These are phyloP conservation scores for Zygaena filipendulae DNA, from an alignment of 2,888 invertebrate species.

Conservation along the genomic window DNA sequence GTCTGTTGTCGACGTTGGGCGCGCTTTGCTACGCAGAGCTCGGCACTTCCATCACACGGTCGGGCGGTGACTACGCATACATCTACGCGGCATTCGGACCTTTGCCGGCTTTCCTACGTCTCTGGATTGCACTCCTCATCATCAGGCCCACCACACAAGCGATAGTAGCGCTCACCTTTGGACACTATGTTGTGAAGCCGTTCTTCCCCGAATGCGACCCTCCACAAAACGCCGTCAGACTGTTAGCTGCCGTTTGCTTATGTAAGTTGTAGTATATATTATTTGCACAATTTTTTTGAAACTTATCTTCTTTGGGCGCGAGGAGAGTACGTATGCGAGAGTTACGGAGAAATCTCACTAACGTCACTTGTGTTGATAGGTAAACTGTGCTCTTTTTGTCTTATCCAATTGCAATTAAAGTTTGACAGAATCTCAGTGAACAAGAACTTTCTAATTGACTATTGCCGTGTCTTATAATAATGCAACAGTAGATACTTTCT, in stretches of 20 bases:
- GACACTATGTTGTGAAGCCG: slow-evolving; percentile 89
- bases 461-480: too few relatives aligned
- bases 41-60: slow-evolving; percentile 87
- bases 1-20: slow-evolving; percentile 84
- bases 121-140: slow-evolving; percentile 87
- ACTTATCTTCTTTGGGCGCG: too few relatives aligned
- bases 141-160: slow-evolving; percentile 86
- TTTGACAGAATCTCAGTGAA: too few relatives aligned
- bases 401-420: too few relatives aligned
- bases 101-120: slow-evolving; percentile 82
- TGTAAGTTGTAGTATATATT: slow-evolving; percentile 71
- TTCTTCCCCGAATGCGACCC: slow-evolving; percentile 82
- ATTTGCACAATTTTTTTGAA: slow-evolving; percentile 7
- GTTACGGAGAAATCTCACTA: too few relatives aligned
- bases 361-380: too few relatives aligned
- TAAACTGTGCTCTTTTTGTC: too few relatives aligned
- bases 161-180: slow-evolving; percentile 91
- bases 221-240: slow-evolving; percentile 79
- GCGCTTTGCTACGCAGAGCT: slow-evolving; percentile 92
- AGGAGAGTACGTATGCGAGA: too few relatives aligned
- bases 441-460: too few relatives aligned
- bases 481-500: too few relatives aligned
- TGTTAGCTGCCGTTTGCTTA: slow-evolving; percentile 85
- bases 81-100: slow-evolving; percentile 91
- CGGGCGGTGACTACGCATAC: slow-evolving; percentile 93